Base-by-base conservation (phyloP, 2,113 vertebrate species). In the Pitta sordida region DNA sequence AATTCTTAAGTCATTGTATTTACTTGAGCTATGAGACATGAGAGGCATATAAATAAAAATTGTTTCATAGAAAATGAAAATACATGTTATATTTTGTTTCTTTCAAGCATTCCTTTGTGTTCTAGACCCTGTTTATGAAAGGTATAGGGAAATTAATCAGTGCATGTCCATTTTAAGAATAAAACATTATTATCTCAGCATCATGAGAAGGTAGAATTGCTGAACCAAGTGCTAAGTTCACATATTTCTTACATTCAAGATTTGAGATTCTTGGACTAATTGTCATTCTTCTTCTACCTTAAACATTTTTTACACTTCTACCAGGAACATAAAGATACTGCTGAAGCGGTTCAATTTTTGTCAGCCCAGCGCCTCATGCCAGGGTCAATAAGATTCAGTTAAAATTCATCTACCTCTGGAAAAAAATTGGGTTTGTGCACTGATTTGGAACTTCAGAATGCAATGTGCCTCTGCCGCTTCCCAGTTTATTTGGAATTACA, bases 331-430 rank as follows among this genome's bases (percentile, higher is more conserved):
- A 60, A 87, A 89, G 52, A 59, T 52, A 69, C 51, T 85, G 73
- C 22, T 69, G 48, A 87, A 46, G 49, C 48, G 65, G 32, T 78
- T 84, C 51, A 67, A 46, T 73, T 91, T 93, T 83, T 67, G n/a
- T 65, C 70, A 94, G 44, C 9, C 58, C 32, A 85, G 62, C 17
- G 68, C 46, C 48, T 69, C 49, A 71, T 71, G 63, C 32, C 88
- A 91, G 49, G 53, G 14, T 80, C 75, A 84, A 84, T 22, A 91
- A 85, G n/a, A 56, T 85, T 94, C 83, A 91, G 92, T 89, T 92
- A 92, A 91, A 95, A 92, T 83, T 87, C 89, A 83, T 83, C 86
- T 91, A 91, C 36, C 49, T 64, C 67, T 59, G 83, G 19, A 29
- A 29, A 74, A 62, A 91, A 92, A 76, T 5, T 3, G 0, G 27